Evolutionary conservation across 2,113 vertebrate species (phyloP).

Genomic region (Zapornia atra): DNA sequence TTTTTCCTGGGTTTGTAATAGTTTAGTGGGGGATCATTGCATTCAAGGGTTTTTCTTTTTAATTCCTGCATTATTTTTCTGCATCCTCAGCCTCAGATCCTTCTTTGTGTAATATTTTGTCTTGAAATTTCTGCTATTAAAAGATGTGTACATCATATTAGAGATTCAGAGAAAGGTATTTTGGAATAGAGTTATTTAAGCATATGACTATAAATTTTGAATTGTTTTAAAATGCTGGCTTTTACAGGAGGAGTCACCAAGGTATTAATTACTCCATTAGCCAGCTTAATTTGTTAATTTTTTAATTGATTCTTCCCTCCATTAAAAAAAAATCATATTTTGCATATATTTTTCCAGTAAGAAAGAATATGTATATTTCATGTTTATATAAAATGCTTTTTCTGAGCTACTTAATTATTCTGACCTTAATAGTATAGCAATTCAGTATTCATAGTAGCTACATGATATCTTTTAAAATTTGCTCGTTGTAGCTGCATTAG

Average conservation of each 20-base stretch:
- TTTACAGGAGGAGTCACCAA: neutral
- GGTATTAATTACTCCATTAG: neutral
- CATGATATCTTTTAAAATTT: neutral
- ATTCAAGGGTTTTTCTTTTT: neutral
- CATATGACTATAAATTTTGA: neutral
- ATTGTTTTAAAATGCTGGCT: neutral
- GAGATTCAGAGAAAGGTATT: neutral
- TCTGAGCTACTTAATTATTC: neutral
- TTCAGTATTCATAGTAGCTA: neutral
- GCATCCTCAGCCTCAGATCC: neutral
- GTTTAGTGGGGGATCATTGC: neutral
- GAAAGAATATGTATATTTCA: neutral
- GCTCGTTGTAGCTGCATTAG: neutral
- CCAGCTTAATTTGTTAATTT: neutral
- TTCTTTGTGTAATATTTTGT: neutral
- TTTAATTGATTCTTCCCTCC: neutral
- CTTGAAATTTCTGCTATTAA: neutral
- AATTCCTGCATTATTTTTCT: neutral
- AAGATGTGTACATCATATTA: neutral
- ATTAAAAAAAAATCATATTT: neutral
- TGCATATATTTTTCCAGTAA: neutral
- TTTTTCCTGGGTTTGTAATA: neutral
- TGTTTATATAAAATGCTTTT: neutral
- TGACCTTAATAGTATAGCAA: neutral
- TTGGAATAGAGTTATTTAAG: neutral